Evolutionary conservation across 2,797 vertebrate genomes (phyloP).

Genomic region (Scolopax rusticola): DNA sequence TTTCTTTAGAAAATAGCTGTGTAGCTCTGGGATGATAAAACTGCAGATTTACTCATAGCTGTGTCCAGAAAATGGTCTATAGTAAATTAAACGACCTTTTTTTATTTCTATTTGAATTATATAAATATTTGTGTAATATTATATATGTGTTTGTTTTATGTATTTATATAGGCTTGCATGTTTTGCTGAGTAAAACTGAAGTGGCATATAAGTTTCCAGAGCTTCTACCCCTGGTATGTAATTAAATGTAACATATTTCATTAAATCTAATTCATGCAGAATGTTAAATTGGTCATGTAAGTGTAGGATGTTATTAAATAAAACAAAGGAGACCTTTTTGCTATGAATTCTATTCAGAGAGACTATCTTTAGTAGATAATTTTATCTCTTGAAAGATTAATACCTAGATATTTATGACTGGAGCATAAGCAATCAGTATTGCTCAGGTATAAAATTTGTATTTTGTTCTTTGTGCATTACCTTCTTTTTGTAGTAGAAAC

Average conservation of each 20-base stretch:
- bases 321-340: not conserved
- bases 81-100: not conserved
- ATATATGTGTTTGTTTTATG: not conserved
- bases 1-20: not conserved
- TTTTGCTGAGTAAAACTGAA: slow-evolving; percentile 93
- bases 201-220: slow-evolving; percentile 93
- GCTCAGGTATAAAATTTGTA: not conserved
- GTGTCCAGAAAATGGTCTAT: not conserved
- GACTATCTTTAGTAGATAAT: not conserved
- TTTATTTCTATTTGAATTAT: not conserved
- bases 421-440: not conserved
- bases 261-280: not conserved
- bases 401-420: not conserved
- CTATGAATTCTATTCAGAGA: not conserved
- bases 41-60: not conserved
- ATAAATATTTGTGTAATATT: not conserved
- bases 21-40: not conserved
- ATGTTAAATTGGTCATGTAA: not conserved
- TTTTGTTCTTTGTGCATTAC: not conserved
- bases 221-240: slow-evolving; percentile 91
- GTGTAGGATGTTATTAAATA: not conserved
- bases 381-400: not conserved
- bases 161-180: slow-evolving; percentile 87
- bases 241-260: not conserved
- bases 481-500: not conserved